Evolutionary conservation across 2,888 invertebrate genomes (phyloP), one percentile per base, ranked within the genome.

Genomic region (Agonopterix arenella): DNA sequence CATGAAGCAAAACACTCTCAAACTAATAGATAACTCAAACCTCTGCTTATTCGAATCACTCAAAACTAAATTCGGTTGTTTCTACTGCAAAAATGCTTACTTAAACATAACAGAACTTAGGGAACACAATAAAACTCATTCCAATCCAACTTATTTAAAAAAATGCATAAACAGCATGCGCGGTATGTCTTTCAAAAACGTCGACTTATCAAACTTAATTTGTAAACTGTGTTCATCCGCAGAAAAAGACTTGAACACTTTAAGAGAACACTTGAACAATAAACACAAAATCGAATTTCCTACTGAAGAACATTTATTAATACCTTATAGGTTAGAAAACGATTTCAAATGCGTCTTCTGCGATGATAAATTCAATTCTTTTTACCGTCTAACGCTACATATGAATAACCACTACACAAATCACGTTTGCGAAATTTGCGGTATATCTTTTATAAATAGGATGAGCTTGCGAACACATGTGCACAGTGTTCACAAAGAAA

Each of bases 11-110:
- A 77, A 80, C 57, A 70, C 80, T 0, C 44, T 76, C 0, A 75
- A 74, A 50, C 62, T 83, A 0, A 54, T 79, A 9, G 53, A 66
- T 11, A 70, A 80, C 46, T 80, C 82, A 0, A 81, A 81, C 47
- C 52, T 80, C 11, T 78, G 76, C 44, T 54, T 77, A 0, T 80
- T 80, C 55, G 69, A 63, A 4, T 77, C 78, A 0, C 51, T 71
- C 2, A 69, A 67, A 43, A 73, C 68, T 0, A 76, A 73, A 57
- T 77, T 67, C 53, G 61, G 67, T 0, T 83, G 82, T 42, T 69
- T 66, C 49, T 61, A 60, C 11, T 83, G 83, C 56, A 60, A 58
- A 38, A 58, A 65, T 2, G 51, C 58, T 0, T 80, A 65, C 44
- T 51, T 68, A 4, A 60, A 67, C 1, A 70, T 79, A 13, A 46